A percentile compares a stretch with the other conserved stretches of the same genome.
Evolutionary conservation across 2,888 invertebrate genomes (phyloP).

Genomic region (Cordylochernes scorpioides): DNA sequence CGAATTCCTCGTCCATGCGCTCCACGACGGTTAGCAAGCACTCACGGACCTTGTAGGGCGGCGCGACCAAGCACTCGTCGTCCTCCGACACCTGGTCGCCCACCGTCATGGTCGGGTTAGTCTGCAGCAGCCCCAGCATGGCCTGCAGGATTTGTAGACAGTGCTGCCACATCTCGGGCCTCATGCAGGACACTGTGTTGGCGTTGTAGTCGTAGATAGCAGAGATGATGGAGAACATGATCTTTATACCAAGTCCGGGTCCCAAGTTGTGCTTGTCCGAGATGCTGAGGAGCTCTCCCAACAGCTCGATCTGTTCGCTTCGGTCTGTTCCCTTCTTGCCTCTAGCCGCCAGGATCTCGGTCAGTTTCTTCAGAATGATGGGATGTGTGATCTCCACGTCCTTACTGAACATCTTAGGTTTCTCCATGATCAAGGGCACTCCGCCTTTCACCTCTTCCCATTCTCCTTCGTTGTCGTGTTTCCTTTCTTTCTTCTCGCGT

Average conservation of each 20-base stretch:
- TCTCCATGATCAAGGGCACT: conserved; percentile 50
- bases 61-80: conserved; percentile 35
- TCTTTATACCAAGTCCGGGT: conserved; percentile 59
- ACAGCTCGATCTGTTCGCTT: conserved; percentile 71
- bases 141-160: conserved; percentile 54
- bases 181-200: conserved; percentile 82
- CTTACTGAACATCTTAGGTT: conserved; percentile 93
- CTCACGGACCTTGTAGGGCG: conserved; percentile 33
- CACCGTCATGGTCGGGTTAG: conserved; percentile 45
- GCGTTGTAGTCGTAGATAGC: conserved; percentile 94
- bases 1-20: conserved; percentile 86
- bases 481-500: conserved; percentile 18
- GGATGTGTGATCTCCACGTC: conserved; percentile 90
- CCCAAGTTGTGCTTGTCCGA: conserved; percentile 65
- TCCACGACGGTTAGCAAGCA: conserved; percentile 80
- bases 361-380: conserved; percentile 68
- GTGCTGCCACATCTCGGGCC: conserved; percentile 75
- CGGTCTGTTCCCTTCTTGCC: conserved; percentile 81
- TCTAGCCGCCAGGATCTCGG: conserved; percentile 74
- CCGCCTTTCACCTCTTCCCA: conserved; percentile 80
- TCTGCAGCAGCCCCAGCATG: conserved; percentile 47
- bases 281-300: conserved; percentile 65
- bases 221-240: conserved; percentile 73
- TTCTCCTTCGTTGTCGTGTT: conserved; percentile 55
- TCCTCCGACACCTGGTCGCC: conserved; percentile 70